Percentiles rank a stretch among this genome's conserved stretches.
Evolutionary conservation across 2,797 vertebrate genomes (phyloP).

Genomic region (Rhinichthys osculus): DNA sequence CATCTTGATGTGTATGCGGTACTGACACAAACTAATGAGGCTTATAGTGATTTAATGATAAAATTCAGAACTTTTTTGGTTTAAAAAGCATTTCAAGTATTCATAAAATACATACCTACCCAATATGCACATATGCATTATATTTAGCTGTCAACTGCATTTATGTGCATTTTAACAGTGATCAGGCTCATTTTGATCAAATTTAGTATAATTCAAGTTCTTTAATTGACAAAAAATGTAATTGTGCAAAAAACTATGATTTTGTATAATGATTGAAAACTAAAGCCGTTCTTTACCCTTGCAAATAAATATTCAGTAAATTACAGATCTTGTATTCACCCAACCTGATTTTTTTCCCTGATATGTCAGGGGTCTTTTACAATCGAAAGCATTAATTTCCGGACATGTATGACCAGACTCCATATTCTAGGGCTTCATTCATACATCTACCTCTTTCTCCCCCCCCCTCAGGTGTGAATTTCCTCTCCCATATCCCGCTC

Average conservation of each 20-base stretch:
- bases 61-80: background rate
- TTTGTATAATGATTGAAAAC: background rate
- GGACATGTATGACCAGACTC: slow-evolving; percentile 23
- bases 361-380: slow-evolving; percentile 2
- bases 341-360: background rate
- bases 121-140: background rate
- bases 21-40: background rate
- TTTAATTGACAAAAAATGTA: background rate
- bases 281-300: slow-evolving; percentile 5
- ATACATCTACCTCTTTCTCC: slow-evolving; percentile 6
- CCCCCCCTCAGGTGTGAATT: slow-evolving; percentile 40
- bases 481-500: slow-evolving; percentile 12
- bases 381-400: slow-evolving; percentile 17
- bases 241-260: background rate
- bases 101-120: no score
- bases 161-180: background rate
- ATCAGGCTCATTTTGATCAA: background rate
- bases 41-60: background rate
- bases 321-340: slow-evolving; percentile 52
- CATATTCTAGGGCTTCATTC: slow-evolving; percentile 45
- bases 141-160: background rate
- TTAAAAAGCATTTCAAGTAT: background rate
- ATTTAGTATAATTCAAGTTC: background rate
- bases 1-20: slow-evolving; percentile 17
- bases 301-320: slow-evolving; percentile 29